These are phyloP conservation scores for Pithys albifrons DNA, from an alignment of 2,113 vertebrate genomes.

Conservation along the genomic window DNA sequence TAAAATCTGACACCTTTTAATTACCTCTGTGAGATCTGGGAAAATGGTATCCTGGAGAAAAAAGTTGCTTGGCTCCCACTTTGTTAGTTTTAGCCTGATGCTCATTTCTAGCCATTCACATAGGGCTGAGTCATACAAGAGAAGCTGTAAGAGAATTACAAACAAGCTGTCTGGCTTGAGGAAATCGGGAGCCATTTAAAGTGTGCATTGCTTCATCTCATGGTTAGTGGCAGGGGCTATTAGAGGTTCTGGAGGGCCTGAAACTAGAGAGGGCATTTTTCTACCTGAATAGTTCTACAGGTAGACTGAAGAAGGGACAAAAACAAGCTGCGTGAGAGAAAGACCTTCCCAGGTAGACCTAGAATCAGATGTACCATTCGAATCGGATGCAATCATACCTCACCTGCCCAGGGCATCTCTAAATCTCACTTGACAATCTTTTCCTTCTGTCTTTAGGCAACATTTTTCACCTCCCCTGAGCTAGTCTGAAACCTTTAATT, in stretches of 20 bases:
- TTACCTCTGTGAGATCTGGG: slow-evolving; percentile 33
- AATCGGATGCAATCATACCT: background rate
- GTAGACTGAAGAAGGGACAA: background rate
- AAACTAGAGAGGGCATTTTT: slow-evolving; percentile 11
- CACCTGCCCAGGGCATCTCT: slow-evolving; percentile 34
- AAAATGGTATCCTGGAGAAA: background rate
- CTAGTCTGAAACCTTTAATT: slow-evolving; percentile 43
- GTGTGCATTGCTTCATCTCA: background rate
- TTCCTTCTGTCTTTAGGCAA: slow-evolving; percentile 60
- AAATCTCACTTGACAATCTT: slow-evolving; percentile 58
- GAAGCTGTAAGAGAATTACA: background rate
- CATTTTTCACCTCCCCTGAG: slow-evolving; percentile 56
- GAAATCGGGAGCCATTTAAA: slow-evolving; percentile 34
- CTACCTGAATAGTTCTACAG: background rate
- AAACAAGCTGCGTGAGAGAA: background rate
- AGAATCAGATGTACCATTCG: background rate
- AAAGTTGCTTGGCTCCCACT: slow-evolving; percentile 40
- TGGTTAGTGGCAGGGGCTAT: background rate
- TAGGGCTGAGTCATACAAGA: slow-evolving; percentile 51
- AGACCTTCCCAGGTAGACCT: background rate
- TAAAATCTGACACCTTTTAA: slow-evolving; percentile 64
- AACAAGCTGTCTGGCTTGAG: slow-evolving; percentile 24
- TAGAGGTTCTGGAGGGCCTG: background rate
- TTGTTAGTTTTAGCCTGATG: slow-evolving; percentile 55
- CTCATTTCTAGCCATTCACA: slow-evolving; percentile 29